phyloP scores from a whole-genome alignment of 2,113 vertebrate genomes.

The Saccopteryx bilineata region DNA sequence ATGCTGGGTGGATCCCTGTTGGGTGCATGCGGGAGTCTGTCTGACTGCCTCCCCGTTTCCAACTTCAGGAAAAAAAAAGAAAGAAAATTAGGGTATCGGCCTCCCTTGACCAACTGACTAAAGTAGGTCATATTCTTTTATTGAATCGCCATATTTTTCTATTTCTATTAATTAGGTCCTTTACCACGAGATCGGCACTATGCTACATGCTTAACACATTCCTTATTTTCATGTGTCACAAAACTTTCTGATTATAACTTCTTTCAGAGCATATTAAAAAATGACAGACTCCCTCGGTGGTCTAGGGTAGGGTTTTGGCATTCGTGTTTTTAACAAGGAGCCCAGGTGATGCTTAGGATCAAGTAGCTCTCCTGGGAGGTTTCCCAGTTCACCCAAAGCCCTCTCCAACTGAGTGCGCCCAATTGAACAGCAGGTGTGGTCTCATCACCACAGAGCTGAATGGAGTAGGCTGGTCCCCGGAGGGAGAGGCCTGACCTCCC shows the following conservation, averaged over 20 bases:
- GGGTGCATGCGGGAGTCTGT: too few relatives aligned
- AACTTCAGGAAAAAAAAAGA: too few relatives aligned
- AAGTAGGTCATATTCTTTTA: conserved; percentile 2
- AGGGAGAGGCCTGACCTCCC: not conserved
- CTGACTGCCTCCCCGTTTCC: too few relatives aligned
- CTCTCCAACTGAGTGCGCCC: not conserved
- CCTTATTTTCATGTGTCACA: not conserved
- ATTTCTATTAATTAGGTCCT: not conserved
- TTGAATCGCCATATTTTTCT: not conserved
- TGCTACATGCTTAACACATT: not conserved
- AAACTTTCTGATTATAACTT: not conserved
- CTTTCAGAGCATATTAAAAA: not conserved
- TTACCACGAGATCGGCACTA: not conserved
- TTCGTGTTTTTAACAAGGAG: not conserved
- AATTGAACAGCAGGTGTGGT: not conserved
- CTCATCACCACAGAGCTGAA: not conserved
- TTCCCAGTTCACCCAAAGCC: not conserved
- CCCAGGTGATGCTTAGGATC: not conserved
- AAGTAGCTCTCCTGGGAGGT: not conserved
- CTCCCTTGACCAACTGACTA: not conserved
- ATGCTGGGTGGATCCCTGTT: too few relatives aligned
- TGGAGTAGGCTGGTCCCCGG: not conserved
- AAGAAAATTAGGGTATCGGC: not conserved
- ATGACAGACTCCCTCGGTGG: not conserved
- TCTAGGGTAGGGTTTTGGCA: not conserved